Percentiles rank a stretch among this genome's conserved stretches.
Conservation (phyloP, 2,888 invertebrate genomes). For the Altica lythri region DNA sequence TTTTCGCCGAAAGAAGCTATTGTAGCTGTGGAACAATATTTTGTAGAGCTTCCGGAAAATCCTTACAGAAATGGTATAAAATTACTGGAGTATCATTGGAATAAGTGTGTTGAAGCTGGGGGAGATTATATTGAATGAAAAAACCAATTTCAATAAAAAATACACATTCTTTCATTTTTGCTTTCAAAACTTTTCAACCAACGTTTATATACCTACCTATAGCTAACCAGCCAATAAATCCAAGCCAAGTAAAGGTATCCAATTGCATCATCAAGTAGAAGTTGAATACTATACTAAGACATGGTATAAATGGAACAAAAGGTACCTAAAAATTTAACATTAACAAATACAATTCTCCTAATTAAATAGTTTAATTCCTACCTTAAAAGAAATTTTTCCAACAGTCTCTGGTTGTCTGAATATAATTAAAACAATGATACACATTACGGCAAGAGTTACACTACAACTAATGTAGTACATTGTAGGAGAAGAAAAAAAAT, state of each 20-base stretch:
- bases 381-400: slow-evolving; percentile 23
- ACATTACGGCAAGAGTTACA: slow-evolving; percentile 1
- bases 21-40: too few species aligned
- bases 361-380: slow-evolving; percentile 2
- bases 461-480: slow-evolving; percentile 18
- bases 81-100: too few species aligned
- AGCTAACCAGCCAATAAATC: slow-evolving; percentile 82
- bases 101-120: too few species aligned
- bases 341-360: not conserved
- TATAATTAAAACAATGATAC: slow-evolving; percentile 12
- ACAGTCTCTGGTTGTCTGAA: slow-evolving; percentile 26
- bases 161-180: too few species aligned
- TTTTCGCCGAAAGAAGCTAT: too few species aligned
- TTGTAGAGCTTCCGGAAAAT: too few species aligned
- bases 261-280: slow-evolving; percentile 88
- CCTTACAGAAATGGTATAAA: too few species aligned
- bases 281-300: slow-evolving; percentile 82
- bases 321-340: slow-evolving; percentile 67
- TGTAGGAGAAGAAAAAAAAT: slow-evolving; percentile 5
- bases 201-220: slow-evolving; percentile 66
- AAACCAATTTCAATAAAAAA: too few species aligned
- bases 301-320: slow-evolving; percentile 80
- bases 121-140: too few species aligned
- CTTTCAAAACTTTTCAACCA: too few species aligned
- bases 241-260: slow-evolving; percentile 81